These are phyloP conservation scores for Muricea muricata DNA, from an alignment of 92 coral and sea anemone species.

Conservation along the genomic window DNA sequence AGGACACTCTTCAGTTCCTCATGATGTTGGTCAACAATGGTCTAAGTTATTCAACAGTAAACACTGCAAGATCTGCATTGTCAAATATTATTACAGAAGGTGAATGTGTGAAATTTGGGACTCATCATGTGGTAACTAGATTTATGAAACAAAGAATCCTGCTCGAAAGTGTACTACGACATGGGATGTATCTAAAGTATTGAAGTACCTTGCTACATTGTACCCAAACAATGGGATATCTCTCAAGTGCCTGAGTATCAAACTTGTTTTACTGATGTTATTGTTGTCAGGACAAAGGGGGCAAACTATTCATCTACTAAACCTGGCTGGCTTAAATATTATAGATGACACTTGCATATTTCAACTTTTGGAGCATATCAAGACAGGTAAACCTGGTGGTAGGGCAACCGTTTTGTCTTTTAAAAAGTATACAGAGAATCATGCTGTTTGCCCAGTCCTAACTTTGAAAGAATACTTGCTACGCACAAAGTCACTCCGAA, in stretches of 20 bases:
- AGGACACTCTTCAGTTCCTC: constrained; percentile 50
- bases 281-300: constrained; percentile 66
- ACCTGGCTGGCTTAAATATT: constrained; percentile 62
- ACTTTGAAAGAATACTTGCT: neutral
- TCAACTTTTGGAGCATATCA: constrained; percentile 62
- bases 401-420: too few species aligned
- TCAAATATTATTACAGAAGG: constrained; percentile 36
- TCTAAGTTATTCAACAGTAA: constrained; percentile 62
- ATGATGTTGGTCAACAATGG: constrained; percentile 61
- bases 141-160: constrained; percentile 62
- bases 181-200: constrained; percentile 72
- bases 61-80: constrained; percentile 72
- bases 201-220: constrained; percentile 59
- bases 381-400: neutral
- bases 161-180: constrained; percentile 63
- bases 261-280: too few species aligned
- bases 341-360: constrained; percentile 48
- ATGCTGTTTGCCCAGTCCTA: too few species aligned
- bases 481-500: neutral
- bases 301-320: constrained; percentile 65
- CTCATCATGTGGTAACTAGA: constrained; percentile 60
- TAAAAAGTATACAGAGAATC: too few species aligned
- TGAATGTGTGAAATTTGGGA: constrained; percentile 55
- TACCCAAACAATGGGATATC: constrained; percentile 51
- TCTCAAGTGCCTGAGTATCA: constrained; percentile 66